Base-by-base conservation (phyloP, 2,888 invertebrate genomes). In the Lasioglossum morio region DNA sequence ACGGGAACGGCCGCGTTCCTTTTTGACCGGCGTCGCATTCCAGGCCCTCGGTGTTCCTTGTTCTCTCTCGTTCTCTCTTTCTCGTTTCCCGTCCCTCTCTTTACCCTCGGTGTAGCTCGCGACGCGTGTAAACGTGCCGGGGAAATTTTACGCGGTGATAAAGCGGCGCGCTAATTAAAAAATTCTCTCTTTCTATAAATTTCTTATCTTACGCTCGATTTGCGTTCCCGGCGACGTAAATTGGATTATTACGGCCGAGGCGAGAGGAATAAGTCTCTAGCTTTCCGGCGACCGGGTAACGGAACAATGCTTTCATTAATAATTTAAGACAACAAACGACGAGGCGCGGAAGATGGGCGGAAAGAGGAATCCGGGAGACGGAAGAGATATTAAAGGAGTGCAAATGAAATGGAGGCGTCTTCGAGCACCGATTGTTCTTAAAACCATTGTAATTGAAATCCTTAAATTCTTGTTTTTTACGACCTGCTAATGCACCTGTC, bases 221-320 rank as follows among this genome's bases (percentile, higher is more conserved):
- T 75, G 70, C 81, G 46, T 48, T 60, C 30, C 34, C 37, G 75
- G 27, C 14, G 81, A 60, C 82, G 75, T 72, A 75, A 81, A 83
- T 75, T 81, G 82, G 81, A 83, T 81, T 83, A 83, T 81, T 83
- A 83, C 81, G 30, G 30, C 37, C 46, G 37, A 27, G 70, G 60
- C 14, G 43, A 57, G 46, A 48, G 74, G 70, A 27, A 48, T 37
- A 70, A 57, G 60, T 60, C 69, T 43, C 74, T 82, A 60, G 81
- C 66, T 81, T 72, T 60, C 57, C 37, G 66, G 34, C 66, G 40
- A 75, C 74, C 60, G 30, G 30, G 23, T 30, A 63, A 30, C 40
- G 74, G 75, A 75, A 82, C 75, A 83, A 83, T 76, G 81, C 82
- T 75, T 81, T 81, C 75, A 81, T 81, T 83, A 81, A 83, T 81